Evolutionary conservation across 2,888 invertebrate species (phyloP), one percentile per base, ranked within the genome.

Genomic region (Empis livida): DNA sequence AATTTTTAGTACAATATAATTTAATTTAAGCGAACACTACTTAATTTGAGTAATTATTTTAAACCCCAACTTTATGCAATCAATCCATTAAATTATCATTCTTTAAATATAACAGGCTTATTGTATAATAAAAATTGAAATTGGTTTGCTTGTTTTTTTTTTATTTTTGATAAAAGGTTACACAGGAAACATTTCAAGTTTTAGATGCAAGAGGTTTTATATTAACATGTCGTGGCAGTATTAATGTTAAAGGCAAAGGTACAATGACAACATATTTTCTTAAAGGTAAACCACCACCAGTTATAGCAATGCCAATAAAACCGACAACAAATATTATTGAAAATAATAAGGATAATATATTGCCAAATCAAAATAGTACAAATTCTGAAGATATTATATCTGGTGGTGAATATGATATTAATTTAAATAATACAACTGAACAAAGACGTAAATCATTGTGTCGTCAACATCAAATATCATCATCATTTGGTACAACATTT

Each of bases 201-300:
- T 72, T 94, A 42, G 70, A 77, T 54, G 68, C 74, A 14, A 82
- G 83, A 49, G 90, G 91, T 38, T 94, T 86, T 70, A 78, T 80
- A 37, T 73, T 93, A 39, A 80, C 80, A 27, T 91, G 91, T 67
- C 79, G 95, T 5, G 95, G 94, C 15, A 79, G 79, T 51, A 83
- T 95, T 45, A 82, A 87, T 60, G 93, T 95, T 13, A 95, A 94
- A 69, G 94, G 94, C 47, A 94, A 94, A 68, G 94, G 93, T 16
- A 84, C 88, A 55, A 94, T 94, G 93, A 78, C 89, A 53, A 94
- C 93, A 1, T 93, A 84, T 70, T 90, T 91, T 50, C 60, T 69
- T 3, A 65, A 67, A 46, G 63, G 63, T 14, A 68, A 63, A 53
- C 49, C 53, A 37, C 46, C 59, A 30, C 16, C 42, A 30, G 15